Evolutionary conservation across 2,113 vertebrate species (phyloP).

Genomic region (Chinchilla lanigera): DNA sequence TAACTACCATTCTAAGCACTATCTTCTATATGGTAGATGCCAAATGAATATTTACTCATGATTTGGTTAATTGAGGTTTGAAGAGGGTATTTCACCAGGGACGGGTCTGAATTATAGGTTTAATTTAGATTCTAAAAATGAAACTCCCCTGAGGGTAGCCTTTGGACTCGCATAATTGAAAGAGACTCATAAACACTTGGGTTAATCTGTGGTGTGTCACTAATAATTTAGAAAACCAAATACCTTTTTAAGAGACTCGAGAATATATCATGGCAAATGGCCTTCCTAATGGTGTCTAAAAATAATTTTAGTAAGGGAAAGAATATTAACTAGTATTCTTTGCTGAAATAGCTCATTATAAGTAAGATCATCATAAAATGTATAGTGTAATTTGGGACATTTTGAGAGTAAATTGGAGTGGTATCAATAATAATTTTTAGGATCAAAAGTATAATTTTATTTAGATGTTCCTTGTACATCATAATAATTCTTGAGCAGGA

Average conservation of each 20-base stretch:
- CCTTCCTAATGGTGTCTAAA: not conserved
- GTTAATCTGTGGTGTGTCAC: constrained; percentile 10
- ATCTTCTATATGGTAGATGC: not conserved
- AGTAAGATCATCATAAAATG: not conserved
- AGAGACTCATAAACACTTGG: not conserved
- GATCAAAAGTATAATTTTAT: not conserved
- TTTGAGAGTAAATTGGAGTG: not conserved
- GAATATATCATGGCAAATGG: not conserved
- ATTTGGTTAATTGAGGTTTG: not conserved
- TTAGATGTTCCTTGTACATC: not conserved
- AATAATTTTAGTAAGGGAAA: constrained; percentile 37
- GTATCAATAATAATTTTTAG: not conserved
- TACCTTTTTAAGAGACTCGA: constrained; percentile 45
- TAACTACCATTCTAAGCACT: not conserved
- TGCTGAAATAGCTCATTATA: not conserved
- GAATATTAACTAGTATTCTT: not conserved
- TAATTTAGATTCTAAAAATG: constrained; percentile 42
- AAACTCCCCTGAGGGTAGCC: not conserved
- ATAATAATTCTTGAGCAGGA: not conserved
- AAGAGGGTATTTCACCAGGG: constrained; percentile 6
- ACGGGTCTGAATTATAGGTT: constrained; percentile 11
- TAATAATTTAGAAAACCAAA: constrained; percentile 41
- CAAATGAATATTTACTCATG: not conserved
- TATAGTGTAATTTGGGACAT: not conserved
- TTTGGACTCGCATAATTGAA: not conserved